These are phyloP conservation scores for Cochlearius cochlearius DNA, from an alignment of 2,113 vertebrate species.

Conservation along the genomic window DNA sequence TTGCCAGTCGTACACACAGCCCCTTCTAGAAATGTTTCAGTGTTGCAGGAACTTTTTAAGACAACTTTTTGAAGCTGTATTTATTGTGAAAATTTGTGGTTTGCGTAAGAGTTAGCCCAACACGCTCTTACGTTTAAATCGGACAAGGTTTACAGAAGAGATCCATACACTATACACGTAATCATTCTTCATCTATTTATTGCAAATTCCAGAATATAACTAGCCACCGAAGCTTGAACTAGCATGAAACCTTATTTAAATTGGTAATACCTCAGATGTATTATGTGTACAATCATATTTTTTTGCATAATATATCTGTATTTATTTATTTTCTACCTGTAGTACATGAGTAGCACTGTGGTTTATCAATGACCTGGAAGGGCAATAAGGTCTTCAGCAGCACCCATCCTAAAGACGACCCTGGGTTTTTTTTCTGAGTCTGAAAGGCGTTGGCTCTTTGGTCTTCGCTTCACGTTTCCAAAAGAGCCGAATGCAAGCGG, in stretches of 20 bases:
- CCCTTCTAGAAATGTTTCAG: conserved; percentile 45
- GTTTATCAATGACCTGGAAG: conserved; percentile 65
- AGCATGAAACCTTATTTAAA: conserved; percentile 76
- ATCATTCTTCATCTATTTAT: conserved; percentile 72
- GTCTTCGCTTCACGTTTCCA: background rate
- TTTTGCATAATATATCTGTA: conserved; percentile 82
- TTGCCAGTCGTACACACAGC: conserved; percentile 45
- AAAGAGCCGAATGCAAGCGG: background rate
- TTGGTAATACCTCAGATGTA: conserved; percentile 80
- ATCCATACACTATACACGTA: conserved; percentile 51
- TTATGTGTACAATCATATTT: conserved; percentile 78
- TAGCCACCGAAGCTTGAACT: conserved; percentile 71
- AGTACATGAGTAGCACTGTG: conserved; percentile 76
- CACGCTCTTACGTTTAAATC: conserved; percentile 16
- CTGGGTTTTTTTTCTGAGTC: background rate
- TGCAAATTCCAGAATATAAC: conserved; percentile 65
- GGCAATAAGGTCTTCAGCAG: conserved; percentile 58
- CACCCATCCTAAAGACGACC: background rate
- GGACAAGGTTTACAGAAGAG: conserved; percentile 58
- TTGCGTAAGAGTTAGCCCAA: conserved; percentile 18
- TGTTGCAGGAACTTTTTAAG: conserved; percentile 57
- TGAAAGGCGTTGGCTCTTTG: background rate
- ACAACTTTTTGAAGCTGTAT: conserved; percentile 61
- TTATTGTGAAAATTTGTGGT: conserved; percentile 65
- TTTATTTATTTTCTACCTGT: conserved; percentile 87